Percentiles rank a stretch among this genome's conserved stretches.
These are phyloP conservation scores for Copidosoma floridanum DNA, from an alignment of 1,140 invertebrate genomes.

Conservation along the genomic window DNA sequence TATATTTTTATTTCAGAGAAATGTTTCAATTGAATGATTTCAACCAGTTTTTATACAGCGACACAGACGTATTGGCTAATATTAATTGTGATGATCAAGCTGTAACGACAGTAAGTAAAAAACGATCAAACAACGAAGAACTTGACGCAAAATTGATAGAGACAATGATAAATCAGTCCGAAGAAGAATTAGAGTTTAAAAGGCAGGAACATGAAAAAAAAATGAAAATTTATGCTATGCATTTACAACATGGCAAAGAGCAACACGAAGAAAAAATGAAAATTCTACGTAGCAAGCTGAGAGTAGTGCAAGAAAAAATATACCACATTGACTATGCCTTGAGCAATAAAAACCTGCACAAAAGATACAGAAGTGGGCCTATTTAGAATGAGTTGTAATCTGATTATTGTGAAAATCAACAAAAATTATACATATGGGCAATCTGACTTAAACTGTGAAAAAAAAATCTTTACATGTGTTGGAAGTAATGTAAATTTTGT, in stretches of 20 bases:
- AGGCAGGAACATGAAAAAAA: conserved; percentile 11
- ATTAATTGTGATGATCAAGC: neutral
- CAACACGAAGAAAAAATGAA: conserved; percentile 22
- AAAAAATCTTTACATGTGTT: too few species aligned
- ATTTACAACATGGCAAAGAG: conserved; percentile 5
- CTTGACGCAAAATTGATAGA: too few species aligned
- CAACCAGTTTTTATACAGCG: neutral
- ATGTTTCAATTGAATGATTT: neutral
- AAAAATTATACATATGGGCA: too few species aligned
- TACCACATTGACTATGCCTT: conserved; percentile 13
- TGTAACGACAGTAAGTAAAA: too few species aligned
- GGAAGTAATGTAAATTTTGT: too few species aligned
- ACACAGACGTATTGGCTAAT: neutral
- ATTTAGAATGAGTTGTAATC: too few species aligned
- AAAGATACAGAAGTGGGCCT: conserved; percentile 21
- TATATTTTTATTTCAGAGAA: neutral
- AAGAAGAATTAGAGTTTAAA: conserved; percentile 13
- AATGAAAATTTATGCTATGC: conserved; percentile 10
- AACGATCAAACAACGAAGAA: too few species aligned
- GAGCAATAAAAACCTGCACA: conserved; percentile 9
- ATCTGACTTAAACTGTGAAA: too few species aligned
- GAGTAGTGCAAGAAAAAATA: neutral
- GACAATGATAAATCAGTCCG: neutral
- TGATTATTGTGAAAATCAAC: too few species aligned
- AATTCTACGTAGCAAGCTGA: conserved; percentile 4